Evolutionary conservation across 1,140 invertebrate species (phyloP).

Genomic region (Kradibia gibbosae): DNA sequence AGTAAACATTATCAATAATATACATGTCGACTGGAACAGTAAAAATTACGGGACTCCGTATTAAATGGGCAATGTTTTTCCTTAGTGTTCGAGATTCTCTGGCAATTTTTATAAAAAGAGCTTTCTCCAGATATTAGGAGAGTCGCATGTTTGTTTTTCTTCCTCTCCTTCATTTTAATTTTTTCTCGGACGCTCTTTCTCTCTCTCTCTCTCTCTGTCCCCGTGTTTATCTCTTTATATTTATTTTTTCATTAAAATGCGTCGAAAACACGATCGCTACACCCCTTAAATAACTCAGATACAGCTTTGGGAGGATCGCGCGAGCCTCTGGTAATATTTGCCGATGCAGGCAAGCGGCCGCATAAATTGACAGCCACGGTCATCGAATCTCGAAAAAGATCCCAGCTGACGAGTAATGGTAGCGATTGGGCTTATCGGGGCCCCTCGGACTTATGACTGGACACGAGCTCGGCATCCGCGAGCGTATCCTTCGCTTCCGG

Average conservation of each 20-base stretch:
- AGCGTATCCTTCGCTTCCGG: slow-evolving; percentile 44
- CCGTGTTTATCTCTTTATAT: neutral
- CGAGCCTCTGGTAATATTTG: neutral
- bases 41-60: neutral
- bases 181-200: no score
- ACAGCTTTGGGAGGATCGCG: neutral
- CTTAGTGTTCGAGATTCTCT: neutral
- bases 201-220: no score
- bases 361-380: neutral
- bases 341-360: no score
- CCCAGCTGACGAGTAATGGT: neutral
- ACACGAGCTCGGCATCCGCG: neutral
- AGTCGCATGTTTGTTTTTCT: no score
- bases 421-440: neutral
- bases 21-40: no score
- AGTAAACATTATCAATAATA: neutral
- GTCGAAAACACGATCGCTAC: neutral
- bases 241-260: neutral
- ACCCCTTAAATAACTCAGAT: neutral
- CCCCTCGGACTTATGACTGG: neutral
- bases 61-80: neutral
- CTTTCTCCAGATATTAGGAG: neutral
- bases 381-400: neutral
- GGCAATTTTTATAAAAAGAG: neutral
- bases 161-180: no score